These are phyloP conservation scores for Hephaestus fuliginosus DNA, from an alignment of 2,797 vertebrate genomes.

Conservation along the genomic window DNA sequence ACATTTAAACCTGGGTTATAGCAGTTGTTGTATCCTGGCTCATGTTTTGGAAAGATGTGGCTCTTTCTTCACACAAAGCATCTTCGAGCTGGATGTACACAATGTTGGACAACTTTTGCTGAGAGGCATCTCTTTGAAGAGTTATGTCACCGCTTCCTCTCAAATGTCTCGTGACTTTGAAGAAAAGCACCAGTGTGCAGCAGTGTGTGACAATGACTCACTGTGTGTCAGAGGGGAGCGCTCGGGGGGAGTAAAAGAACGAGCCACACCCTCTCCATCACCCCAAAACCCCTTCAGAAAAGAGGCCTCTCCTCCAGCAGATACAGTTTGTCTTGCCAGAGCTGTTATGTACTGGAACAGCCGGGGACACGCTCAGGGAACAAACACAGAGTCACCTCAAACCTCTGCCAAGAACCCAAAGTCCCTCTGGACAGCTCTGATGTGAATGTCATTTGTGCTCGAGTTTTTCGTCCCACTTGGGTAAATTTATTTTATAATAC, in stretches of 20 bases:
- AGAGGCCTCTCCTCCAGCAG: conserved; percentile 47
- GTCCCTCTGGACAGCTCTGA: conserved; percentile 18
- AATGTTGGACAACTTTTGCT: conserved; percentile 1
- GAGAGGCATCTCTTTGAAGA: not conserved
- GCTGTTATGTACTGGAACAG: conserved; percentile 35
- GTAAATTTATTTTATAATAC: conserved; percentile 2
- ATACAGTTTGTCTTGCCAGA: conserved; percentile 47
- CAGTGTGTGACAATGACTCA: conserved; percentile 66
- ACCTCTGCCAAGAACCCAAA: conserved; percentile 36
- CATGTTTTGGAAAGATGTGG: not conserved
- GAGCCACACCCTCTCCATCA: conserved; percentile 36
- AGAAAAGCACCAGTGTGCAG: conserved; percentile 27
- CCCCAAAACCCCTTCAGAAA: conserved; percentile 29
- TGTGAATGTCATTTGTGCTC: conserved; percentile 2
- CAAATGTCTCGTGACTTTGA: conserved; percentile 65
- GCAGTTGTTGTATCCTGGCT: not conserved
- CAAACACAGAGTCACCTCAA: conserved; percentile 47
- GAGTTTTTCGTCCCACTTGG: not conserved
- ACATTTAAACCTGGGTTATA: too few species aligned
- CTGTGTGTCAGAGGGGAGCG: conserved; percentile 36
- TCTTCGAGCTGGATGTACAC: not conserved
- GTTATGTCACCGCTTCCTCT: conserved; percentile 30
- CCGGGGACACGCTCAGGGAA: conserved; percentile 47
- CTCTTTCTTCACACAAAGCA: not conserved
- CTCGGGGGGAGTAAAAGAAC: conserved; percentile 27